phyloP scores from a whole-genome alignment of 2,797 vertebrate genomes.

The Myripristis jacobus region DNA sequence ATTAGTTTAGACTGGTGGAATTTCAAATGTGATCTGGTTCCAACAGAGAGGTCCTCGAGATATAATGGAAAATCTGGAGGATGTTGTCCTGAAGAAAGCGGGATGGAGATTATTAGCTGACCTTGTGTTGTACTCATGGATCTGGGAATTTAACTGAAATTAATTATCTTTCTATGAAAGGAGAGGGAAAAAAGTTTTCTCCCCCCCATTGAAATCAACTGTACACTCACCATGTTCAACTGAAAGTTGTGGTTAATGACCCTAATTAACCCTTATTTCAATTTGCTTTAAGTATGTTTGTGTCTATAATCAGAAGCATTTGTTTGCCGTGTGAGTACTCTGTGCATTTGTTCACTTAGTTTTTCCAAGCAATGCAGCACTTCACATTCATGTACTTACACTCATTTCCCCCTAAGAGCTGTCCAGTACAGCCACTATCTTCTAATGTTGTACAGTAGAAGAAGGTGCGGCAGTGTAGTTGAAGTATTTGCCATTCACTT shows the following conservation, averaged over 20 bases:
- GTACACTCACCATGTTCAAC: not conserved
- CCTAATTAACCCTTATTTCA: not conserved
- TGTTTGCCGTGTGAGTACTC: not conserved
- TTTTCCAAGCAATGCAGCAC: conserved; percentile 5
- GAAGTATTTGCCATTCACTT: conserved; percentile 15
- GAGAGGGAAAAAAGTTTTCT: too few relatives aligned
- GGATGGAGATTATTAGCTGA: too few relatives aligned
- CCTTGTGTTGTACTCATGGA: too few relatives aligned
- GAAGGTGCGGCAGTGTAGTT: conserved; percentile 4
- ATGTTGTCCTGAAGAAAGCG: too few relatives aligned
- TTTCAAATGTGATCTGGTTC: too few relatives aligned
- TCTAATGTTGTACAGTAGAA: not conserved
- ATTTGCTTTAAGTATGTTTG: not conserved
- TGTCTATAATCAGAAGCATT: conserved; percentile 4
- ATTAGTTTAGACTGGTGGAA: too few relatives aligned
- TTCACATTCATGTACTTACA: not conserved
- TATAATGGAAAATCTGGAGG: too few relatives aligned
- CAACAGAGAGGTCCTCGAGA: too few relatives aligned
- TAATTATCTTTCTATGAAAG: too few relatives aligned
- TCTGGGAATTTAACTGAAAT: too few relatives aligned
- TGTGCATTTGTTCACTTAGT: not conserved
- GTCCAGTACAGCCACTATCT: not conserved
- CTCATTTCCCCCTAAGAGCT: not conserved
- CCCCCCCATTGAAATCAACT: not conserved
- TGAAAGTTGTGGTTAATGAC: not conserved